Conservation (phyloP, 2,113 vertebrate species). For the Scomber scombrus region DNA sequence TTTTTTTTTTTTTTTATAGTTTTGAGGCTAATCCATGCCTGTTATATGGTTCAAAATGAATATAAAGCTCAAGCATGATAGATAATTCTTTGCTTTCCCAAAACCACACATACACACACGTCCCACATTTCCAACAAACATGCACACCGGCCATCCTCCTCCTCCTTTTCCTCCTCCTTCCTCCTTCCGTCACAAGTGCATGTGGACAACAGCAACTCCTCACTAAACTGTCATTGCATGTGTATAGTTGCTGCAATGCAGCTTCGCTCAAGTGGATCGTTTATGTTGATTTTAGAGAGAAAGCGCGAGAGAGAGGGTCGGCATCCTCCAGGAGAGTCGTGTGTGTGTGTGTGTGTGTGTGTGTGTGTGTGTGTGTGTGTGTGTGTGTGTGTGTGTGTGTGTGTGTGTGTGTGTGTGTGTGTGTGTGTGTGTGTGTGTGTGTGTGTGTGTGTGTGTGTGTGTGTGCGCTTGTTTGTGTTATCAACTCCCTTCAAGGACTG, state of each 20-base stretch:
- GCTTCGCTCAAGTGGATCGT: conserved; percentile 43
- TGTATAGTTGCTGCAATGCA: conserved; percentile 60
- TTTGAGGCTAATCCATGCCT: conserved; percentile 28
- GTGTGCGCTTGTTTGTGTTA: conserved; percentile 38
- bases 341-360: not conserved
- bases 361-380: conserved; percentile 30
- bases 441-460: conserved; percentile 15
- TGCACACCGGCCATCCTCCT: not conserved
- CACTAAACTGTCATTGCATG: conserved; percentile 63
- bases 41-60: conserved; percentile 34
- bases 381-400: not conserved
- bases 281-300: conserved; percentile 20
- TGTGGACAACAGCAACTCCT: conserved; percentile 61
- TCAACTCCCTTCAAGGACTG: conserved; percentile 63
- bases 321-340: conserved; percentile 40
- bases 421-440: conserved; percentile 5
- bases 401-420: conserved; percentile 19
- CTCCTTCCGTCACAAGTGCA: conserved; percentile 44
- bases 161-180: not conserved
- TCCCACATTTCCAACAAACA: conserved; percentile 16
- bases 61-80: conserved; percentile 56
- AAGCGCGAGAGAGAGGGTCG: conserved; percentile 5
- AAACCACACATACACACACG: not conserved
- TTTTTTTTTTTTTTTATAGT: not conserved
- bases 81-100: not conserved